Percentiles rank a stretch among this genome's conserved stretches.
Conservation (phyloP, 1,140 invertebrate genomes). For the Diorhabda carinulata region DNA sequence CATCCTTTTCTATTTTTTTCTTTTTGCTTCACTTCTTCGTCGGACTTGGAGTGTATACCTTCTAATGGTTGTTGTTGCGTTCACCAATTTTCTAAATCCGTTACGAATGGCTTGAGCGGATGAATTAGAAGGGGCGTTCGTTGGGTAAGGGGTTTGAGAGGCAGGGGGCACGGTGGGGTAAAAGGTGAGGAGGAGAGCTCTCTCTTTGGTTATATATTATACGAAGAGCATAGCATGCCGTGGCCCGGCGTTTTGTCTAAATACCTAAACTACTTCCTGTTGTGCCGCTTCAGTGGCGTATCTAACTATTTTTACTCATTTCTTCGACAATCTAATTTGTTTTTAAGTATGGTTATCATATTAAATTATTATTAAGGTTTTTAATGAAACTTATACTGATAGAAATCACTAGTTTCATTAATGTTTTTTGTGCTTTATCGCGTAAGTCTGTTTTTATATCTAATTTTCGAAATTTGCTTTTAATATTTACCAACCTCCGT, state of each 20-base stretch:
- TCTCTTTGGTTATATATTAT: not conserved
- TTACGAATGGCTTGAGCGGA: slow-evolving; percentile 18
- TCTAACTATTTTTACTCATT: not conserved
- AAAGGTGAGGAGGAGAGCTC: slow-evolving; percentile 9
- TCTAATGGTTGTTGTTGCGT: slow-evolving; percentile 3
- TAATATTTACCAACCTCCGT: too few species aligned
- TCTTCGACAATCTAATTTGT: not conserved
- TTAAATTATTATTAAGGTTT: too few species aligned
- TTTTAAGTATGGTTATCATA: too few species aligned
- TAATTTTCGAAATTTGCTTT: too few species aligned
- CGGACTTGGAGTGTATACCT: not conserved
- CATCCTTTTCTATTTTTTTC: not conserved
- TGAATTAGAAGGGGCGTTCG: slow-evolving; percentile 20
- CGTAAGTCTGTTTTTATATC: too few species aligned
- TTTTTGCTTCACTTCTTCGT: not conserved
- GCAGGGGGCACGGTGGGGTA: not conserved
- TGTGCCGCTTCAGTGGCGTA: slow-evolving; percentile 17
- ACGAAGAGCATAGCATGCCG: not conserved
- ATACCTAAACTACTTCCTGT: slow-evolving; percentile 22
- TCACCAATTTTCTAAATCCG: slow-evolving; percentile 21
- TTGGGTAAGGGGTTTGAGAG: not conserved
- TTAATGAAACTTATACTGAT: too few species aligned
- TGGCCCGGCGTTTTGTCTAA: slow-evolving; percentile 19
- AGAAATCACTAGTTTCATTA: too few species aligned
- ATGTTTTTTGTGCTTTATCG: too few species aligned